Percentiles rank a stretch among this genome's conserved stretches.
These are phyloP conservation scores for Meandrina meandrites DNA, from an alignment of 92 coral and sea anemone species.

Conservation along the genomic window DNA sequence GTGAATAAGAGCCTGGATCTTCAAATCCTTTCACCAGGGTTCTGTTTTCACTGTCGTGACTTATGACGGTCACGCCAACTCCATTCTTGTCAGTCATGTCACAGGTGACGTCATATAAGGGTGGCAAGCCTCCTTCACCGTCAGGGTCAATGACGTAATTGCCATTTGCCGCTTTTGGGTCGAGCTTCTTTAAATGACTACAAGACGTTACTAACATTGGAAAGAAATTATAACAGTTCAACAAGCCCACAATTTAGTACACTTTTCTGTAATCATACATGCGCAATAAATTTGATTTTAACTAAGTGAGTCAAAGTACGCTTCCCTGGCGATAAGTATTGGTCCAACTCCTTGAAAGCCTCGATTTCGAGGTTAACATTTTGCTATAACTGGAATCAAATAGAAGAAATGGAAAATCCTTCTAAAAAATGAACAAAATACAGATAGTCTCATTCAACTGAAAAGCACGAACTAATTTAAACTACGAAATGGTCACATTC, in stretches of 20 bases:
- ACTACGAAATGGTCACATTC: background rate
- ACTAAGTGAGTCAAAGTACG: no score
- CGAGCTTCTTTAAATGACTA: background rate
- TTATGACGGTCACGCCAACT: slow-evolving; percentile 8
- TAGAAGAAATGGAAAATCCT: background rate
- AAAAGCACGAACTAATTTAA: background rate
- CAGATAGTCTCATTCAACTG: no score
- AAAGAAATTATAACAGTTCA: background rate
- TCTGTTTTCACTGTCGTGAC: slow-evolving; percentile 7
- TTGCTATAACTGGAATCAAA: no score
- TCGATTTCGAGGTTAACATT: no score
- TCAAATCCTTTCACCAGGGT: slow-evolving; percentile 9
- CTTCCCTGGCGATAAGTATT: no score
- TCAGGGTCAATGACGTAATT: slow-evolving; percentile 5
- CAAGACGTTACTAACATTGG: background rate
- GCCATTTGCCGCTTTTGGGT: background rate
- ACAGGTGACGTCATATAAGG: background rate
- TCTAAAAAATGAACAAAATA: no score
- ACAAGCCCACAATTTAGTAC: background rate
- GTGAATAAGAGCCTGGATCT: background rate
- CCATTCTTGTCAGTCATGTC: slow-evolving; percentile 10
- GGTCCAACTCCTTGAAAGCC: no score
- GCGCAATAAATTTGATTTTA: no score
- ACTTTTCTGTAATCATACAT: background rate
- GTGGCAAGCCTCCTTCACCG: background rate